Conservation (phyloP, 2,113 vertebrate genomes). For the Leptosomus discolor region DNA sequence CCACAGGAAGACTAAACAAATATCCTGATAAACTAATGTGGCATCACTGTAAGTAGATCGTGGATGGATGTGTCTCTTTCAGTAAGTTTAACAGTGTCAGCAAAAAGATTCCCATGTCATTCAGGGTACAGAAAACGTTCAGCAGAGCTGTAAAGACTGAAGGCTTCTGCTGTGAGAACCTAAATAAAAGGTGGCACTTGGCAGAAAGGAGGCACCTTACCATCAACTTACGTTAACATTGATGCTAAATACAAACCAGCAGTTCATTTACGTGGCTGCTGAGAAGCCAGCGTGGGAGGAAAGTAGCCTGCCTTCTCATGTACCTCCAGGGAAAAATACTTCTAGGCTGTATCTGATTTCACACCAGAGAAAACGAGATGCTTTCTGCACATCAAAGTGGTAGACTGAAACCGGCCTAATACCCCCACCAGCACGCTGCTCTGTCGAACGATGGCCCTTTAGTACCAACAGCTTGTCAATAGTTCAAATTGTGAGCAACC, state of each 20-base stretch:
- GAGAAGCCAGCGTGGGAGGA: neutral
- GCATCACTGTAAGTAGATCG: neutral
- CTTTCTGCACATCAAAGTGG: neutral
- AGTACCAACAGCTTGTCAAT: neutral
- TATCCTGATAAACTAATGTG: neutral
- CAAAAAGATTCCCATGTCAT: neutral
- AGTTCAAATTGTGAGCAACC: neutral
- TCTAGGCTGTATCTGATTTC: neutral
- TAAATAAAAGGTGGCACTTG: neutral
- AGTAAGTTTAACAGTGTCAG: neutral
- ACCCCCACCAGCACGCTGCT: neutral
- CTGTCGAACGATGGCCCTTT: neutral
- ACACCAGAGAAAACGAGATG: fast-evolving
- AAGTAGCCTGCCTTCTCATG: neutral
- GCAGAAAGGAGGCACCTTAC: neutral
- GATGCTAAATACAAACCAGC: fast-evolving
- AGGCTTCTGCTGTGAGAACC: neutral
- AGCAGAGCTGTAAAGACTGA: neutral
- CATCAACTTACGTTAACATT: fast-evolving
- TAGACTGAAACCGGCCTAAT: neutral
- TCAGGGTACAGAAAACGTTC: neutral
- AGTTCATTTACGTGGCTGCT: fast-evolving
- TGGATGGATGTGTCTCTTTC: neutral
- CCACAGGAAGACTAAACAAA: neutral
- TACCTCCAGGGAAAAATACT: neutral